A percentile compares a stretch with the other conserved stretches of the same genome.
phyloP scores from a whole-genome alignment of 2,888 invertebrate genomes.

The Glyphotaelius pellucidus region DNA sequence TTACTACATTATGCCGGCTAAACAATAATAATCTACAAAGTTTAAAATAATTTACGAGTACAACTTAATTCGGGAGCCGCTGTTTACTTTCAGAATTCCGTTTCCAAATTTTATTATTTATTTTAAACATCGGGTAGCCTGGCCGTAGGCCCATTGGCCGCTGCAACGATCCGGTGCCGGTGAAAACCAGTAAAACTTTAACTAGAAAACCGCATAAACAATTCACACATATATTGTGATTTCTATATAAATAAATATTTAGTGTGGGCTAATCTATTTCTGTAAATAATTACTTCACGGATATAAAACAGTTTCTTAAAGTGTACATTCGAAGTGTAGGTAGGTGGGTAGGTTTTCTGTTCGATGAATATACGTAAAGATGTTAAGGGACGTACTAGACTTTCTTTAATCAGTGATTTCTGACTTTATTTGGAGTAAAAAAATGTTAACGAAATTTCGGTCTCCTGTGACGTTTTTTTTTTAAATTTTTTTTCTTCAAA shows the following conservation, averaged over 20 bases:
- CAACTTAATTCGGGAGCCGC: constrained; percentile 25
- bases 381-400: too few relatives aligned
- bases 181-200: constrained; percentile 4
- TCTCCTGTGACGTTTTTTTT: too few relatives aligned
- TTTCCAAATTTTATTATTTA: constrained; percentile 18
- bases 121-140: constrained; percentile 19
- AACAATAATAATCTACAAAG: constrained; percentile 27
- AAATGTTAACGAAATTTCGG: too few relatives aligned
- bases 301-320: background rate
- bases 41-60: constrained; percentile 28
- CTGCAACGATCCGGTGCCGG: background rate
- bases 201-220: constrained; percentile 36
- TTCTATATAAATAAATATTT: constrained; percentile 9
- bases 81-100: constrained; percentile 17
- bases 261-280: background rate
- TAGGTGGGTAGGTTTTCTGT: too few relatives aligned
- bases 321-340: background rate
- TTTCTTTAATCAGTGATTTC: too few relatives aligned
- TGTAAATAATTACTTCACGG: background rate
- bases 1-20: background rate
- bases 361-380: too few relatives aligned
- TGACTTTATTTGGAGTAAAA: too few relatives aligned
- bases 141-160: background rate
- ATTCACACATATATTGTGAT: constrained; percentile 12
- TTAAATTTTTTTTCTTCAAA: too few relatives aligned